Evolutionary conservation across 1,140 invertebrate species (phyloP).

Genomic region (Saccostrea cuccullata): DNA sequence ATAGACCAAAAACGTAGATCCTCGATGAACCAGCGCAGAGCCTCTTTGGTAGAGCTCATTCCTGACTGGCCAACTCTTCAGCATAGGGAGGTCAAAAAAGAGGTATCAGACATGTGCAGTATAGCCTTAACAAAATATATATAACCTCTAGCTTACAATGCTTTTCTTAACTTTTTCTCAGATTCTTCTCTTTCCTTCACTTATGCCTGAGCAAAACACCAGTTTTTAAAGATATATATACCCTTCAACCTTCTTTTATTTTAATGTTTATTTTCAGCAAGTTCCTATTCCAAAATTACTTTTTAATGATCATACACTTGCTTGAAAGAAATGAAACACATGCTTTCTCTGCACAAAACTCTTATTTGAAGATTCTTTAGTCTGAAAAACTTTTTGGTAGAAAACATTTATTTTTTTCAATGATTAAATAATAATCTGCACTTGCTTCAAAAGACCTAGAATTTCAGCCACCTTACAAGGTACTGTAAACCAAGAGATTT

Average conservation of each 20-base stretch:
- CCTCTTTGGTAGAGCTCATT: constrained; percentile 95
- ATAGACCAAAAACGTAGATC: constrained; percentile 73
- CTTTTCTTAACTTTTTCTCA: neutral
- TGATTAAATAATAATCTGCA: neutral
- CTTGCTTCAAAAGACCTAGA: neutral
- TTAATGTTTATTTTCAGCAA: neutral
- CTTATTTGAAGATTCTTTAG: neutral
- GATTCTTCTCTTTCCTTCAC: constrained; percentile 1
- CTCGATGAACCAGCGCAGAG: constrained; percentile 84
- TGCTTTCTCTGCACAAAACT: neutral
- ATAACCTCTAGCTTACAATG: constrained; percentile 6
- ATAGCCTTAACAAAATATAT: neutral
- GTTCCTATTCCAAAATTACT: neutral
- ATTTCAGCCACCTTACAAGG: constrained; percentile 22
- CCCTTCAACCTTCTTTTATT: neutral
- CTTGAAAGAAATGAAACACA: neutral
- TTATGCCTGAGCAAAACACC: neutral
- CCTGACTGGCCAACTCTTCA: constrained; percentile 97
- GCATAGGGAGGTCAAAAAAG: constrained; percentile 79
- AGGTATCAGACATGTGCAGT: constrained; percentile 65
- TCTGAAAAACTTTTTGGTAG: neutral
- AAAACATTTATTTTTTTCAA: neutral
- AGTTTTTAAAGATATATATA: neutral
- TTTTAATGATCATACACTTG: neutral
- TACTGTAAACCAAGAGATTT: neutral